A percentile compares a stretch with the other conserved stretches of the same genome.
phyloP scores from a whole-genome alignment of 2,113 vertebrate genomes.

The Clarias macrocephalus region DNA sequence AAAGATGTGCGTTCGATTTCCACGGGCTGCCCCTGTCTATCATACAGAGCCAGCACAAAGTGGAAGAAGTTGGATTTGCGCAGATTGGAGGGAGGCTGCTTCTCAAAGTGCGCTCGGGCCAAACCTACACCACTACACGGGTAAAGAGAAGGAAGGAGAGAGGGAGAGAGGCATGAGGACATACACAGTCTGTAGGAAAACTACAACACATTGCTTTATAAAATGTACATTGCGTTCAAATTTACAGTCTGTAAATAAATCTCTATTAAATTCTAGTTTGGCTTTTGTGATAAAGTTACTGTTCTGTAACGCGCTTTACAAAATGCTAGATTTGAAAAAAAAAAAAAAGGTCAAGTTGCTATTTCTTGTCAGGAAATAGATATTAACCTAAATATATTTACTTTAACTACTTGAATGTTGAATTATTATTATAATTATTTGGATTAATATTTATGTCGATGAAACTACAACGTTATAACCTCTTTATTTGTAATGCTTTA shows the following conservation, averaged over 20 bases:
- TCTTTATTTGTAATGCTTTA: not conserved
- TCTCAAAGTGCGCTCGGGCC: conserved; percentile 99
- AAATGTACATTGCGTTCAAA: not conserved
- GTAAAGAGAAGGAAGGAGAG: conserved; percentile 23
- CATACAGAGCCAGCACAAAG: conserved; percentile 97
- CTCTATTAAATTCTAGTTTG: not conserved
- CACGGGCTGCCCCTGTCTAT: conserved; percentile 97
- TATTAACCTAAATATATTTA: not conserved
- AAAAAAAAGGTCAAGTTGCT: not conserved
- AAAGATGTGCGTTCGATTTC: conserved; percentile 97
- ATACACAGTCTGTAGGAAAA: not conserved
- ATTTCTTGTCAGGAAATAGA: not conserved
- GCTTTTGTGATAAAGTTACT: not conserved
- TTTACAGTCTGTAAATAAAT: not conserved
- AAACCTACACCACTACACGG: conserved; percentile 91
- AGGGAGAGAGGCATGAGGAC: conserved; percentile 22
- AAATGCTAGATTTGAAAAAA: not conserved
- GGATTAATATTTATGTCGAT: not conserved
- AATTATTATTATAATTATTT: no score
- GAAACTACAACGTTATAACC: not conserved
- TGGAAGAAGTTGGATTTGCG: conserved; percentile 99
- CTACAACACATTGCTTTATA: not conserved
- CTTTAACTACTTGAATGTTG: not conserved
- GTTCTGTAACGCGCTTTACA: not conserved
- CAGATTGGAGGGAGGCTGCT: conserved; percentile 97